Evolutionary conservation across 2,797 vertebrate species (phyloP).

Genomic region (Cirrhinus mrigala): DNA sequence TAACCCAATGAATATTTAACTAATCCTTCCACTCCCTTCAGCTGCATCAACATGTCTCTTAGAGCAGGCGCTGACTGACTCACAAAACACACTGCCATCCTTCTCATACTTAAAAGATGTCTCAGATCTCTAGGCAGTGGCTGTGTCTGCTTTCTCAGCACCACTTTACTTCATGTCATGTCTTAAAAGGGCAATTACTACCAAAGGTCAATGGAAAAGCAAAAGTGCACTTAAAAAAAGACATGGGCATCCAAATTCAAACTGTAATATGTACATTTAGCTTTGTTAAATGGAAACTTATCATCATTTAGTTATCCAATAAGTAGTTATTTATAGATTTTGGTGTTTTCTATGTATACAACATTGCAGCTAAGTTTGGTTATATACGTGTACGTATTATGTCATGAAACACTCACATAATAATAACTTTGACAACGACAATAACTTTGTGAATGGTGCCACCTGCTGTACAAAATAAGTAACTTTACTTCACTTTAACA

Average conservation of each 20-base stretch:
- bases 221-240: not conserved
- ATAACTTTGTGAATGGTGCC: constrained; percentile 34
- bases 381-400: too few species aligned
- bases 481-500: not conserved
- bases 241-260: not conserved
- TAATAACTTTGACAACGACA: not conserved
- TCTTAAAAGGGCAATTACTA: not conserved
- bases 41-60: constrained; percentile 39
- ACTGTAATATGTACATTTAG: constrained; percentile 6
- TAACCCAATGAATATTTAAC: constrained; percentile 55
- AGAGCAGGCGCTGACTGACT: constrained; percentile 36
- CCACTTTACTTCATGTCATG: not conserved
- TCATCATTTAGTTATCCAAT: not conserved
- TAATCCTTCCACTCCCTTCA: constrained; percentile 49
- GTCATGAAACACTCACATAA: too few species aligned
- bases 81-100: constrained; percentile 34
- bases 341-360: too few species aligned
- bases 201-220: not conserved
- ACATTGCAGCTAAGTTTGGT: too few species aligned
- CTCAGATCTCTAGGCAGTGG: constrained; percentile 20
- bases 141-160: not conserved
- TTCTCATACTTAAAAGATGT: constrained; percentile 37
- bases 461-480: constrained; percentile 44
- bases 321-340: not conserved
- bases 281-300: not conserved